Percentiles rank a stretch among this genome's conserved stretches.
Conservation (phyloP, 92 coral and sea anemone species). For the Hydrozoanthus gracilis region DNA sequence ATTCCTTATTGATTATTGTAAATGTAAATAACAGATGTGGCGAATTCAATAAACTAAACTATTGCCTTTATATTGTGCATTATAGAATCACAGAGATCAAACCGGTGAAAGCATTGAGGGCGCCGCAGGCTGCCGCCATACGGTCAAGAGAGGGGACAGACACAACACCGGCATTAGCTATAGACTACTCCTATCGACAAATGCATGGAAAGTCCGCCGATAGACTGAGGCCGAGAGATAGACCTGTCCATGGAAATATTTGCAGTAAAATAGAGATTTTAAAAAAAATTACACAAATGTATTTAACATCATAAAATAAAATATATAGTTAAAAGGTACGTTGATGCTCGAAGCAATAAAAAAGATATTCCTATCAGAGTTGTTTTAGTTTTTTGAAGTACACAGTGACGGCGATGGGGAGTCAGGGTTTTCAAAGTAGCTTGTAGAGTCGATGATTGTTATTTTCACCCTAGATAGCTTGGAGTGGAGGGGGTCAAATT, state of each 20-base stretch:
- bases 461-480: background rate
- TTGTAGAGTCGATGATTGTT: background rate
- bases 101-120: background rate
- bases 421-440: background rate
- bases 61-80: background rate
- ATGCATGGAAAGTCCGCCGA: background rate
- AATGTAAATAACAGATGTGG: background rate
- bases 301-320: background rate
- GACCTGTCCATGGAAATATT: background rate
- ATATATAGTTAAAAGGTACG: background rate
- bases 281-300: background rate
- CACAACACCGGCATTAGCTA: background rate
- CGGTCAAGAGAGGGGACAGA: background rate
- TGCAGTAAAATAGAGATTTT: background rate
- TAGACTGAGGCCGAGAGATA: background rate
- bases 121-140: too few species aligned
- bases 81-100: background rate
- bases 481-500: slow-evolving; percentile 1
- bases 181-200: too few species aligned
- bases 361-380: background rate
- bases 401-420: background rate
- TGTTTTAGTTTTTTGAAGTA: background rate
- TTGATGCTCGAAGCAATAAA: background rate
- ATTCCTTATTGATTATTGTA: background rate
- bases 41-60: background rate